Conservation (phyloP, 2,888 invertebrate genomes). For the Heliconius sara region DNA sequence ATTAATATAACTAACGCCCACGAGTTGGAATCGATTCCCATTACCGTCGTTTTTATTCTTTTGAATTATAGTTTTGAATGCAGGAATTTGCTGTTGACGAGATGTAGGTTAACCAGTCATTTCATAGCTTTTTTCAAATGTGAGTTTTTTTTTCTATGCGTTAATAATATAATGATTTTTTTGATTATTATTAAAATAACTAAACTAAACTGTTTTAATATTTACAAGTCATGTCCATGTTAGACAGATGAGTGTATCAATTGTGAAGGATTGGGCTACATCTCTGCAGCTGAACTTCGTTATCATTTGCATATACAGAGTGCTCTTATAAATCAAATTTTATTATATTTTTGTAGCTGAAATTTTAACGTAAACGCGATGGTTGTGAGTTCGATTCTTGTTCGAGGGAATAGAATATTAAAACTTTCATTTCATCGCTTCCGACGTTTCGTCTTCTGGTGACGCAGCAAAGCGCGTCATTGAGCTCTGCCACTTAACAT, state of each 20-base stretch:
- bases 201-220: not conserved
- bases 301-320: slow-evolving; percentile 55
- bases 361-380: too few relatives aligned
- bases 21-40: too few relatives aligned
- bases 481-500: too few relatives aligned
- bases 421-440: too few relatives aligned
- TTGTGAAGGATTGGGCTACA: slow-evolving; percentile 68
- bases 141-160: not conserved
- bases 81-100: too few relatives aligned
- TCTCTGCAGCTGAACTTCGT: slow-evolving; percentile 63
- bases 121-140: not conserved
- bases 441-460: too few relatives aligned
- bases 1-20: too few relatives aligned
- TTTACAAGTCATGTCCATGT: slow-evolving; percentile 30
- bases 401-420: too few relatives aligned
- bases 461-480: too few relatives aligned
- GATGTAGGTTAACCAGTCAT: not conserved
- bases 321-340: slow-evolving; percentile 45
- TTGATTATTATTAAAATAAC: not conserved
- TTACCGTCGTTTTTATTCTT: too few relatives aligned
- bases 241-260: slow-evolving; percentile 48
- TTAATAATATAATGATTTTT: not conserved
- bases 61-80: too few relatives aligned
- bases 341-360: not conserved
- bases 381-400: too few relatives aligned